Evolutionary conservation across 2,113 vertebrate species (phyloP), one percentile per base, ranked within the genome.

Genomic region (Thamnaconus septentrionalis): DNA sequence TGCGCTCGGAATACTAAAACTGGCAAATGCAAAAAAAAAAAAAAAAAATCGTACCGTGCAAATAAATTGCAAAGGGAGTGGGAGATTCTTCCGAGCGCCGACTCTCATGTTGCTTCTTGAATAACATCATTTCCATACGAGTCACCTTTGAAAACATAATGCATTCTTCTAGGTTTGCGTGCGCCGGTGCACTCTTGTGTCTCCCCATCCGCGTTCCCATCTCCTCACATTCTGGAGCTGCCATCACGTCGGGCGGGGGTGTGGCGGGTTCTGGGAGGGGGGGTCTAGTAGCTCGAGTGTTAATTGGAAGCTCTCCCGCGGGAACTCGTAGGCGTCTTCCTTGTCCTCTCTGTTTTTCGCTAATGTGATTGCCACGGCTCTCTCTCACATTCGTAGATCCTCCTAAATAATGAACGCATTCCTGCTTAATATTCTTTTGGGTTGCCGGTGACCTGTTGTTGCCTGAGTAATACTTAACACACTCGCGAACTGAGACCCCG

Each of bases 301-400:
- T 87, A 86, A 87, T 88, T 89, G 83, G 81, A 72, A 69, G 68
- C 62, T 12, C 66, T 81, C 84, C 80, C 74, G 53, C 6, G 66
- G 81, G 83, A 83, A 71, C 64, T 73, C 44, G 71, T 72, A 51
- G 76, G 80, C 68, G 50, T 83, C 64, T 62, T 77, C 66, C 58
- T 75, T 71, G 75, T 76, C 70, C 84, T 84, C 61, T 4, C 61
- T 82, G 64, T 87, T 85, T 78, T 75, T 72, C 47, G 61, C 63
- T 82, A 84, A 83, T 75, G 75, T 53, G 83, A 88, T 87, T 86
- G 80, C 68, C 66, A 82, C 44, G 47, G 81, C 56, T 77, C 61
- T 64, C 61, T 64, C 55, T 66, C 52, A 5, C 50, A 81, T 64
- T 79, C 75, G 61, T 74, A 62, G 79, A 55, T 53, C 42, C 56